Conservation (phyloP, 2,888 invertebrate species). For the Aleiodes leptofemur region DNA sequence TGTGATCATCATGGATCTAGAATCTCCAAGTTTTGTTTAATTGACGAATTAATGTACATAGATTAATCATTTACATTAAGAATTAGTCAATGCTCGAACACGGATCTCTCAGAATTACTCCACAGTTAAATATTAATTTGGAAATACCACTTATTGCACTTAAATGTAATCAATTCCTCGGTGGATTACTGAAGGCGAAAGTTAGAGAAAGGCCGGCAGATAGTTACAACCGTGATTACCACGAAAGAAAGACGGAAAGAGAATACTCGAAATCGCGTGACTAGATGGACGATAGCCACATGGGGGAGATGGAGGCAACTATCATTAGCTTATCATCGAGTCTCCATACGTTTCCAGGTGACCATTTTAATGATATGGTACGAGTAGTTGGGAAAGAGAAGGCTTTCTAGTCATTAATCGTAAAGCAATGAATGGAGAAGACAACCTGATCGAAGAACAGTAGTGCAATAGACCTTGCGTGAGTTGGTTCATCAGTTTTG, state of each 20-base stretch:
- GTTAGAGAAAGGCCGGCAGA: no score
- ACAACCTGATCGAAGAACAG: not conserved
- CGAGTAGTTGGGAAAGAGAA: not conserved
- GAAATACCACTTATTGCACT: no score
- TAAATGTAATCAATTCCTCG: no score
- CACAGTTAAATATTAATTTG: no score
- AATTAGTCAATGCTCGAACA: no score
- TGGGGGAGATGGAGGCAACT: slow-evolving; percentile 41
- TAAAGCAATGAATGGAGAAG: not conserved
- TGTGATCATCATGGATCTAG: no score
- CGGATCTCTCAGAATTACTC: no score
- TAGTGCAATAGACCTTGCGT: not conserved
- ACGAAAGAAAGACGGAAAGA: slow-evolving; percentile 16
- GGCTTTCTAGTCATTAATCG: slow-evolving; percentile 6
- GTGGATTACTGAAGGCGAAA: no score
- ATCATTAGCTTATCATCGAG: slow-evolving; percentile 50
- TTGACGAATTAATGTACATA: no score
- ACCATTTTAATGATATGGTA: slow-evolving; percentile 25
- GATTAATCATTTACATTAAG: no score
- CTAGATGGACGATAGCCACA: slow-evolving; percentile 45
- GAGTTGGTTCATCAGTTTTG: not conserved
- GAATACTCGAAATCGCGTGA: slow-evolving; percentile 46
- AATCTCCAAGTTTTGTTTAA: no score
- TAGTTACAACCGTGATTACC: no score
- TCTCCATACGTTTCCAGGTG: slow-evolving; percentile 32